Conservation (phyloP, 2,888 invertebrate genomes). For the Clitarchus hookeri region DNA sequence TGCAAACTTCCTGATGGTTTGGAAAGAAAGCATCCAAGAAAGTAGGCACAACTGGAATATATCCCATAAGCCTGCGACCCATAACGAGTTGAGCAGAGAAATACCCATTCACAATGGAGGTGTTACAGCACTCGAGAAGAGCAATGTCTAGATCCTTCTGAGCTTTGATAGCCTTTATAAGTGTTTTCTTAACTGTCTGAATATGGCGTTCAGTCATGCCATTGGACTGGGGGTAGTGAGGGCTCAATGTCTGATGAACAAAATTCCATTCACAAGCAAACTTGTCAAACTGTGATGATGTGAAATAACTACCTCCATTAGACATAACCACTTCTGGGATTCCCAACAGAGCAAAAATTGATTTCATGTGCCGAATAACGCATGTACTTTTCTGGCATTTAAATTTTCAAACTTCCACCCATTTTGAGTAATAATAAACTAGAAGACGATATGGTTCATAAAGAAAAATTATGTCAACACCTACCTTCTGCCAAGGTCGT, state of each 20-base stretch:
- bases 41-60: neutral
- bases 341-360: neutral
- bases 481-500: neutral
- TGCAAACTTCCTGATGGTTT: neutral
- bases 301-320: neutral
- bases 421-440: neutral
- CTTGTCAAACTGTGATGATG: neutral
- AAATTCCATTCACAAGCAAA: neutral
- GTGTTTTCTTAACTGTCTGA: too few relatives aligned
- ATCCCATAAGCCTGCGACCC: neutral
- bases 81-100: neutral
- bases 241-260: neutral
- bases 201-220: neutral
- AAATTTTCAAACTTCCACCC: neutral
- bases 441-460: neutral
- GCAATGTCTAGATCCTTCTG: neutral
- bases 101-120: neutral
- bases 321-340: neutral
- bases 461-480: neutral
- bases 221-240: neutral
- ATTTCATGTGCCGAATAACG: neutral
- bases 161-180: neutral
- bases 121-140: neutral
- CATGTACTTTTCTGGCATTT: neutral
- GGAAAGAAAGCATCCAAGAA: neutral